phyloP scores from a whole-genome alignment of 1,140 invertebrate genomes.

The Agraylea sexmaculata region DNA sequence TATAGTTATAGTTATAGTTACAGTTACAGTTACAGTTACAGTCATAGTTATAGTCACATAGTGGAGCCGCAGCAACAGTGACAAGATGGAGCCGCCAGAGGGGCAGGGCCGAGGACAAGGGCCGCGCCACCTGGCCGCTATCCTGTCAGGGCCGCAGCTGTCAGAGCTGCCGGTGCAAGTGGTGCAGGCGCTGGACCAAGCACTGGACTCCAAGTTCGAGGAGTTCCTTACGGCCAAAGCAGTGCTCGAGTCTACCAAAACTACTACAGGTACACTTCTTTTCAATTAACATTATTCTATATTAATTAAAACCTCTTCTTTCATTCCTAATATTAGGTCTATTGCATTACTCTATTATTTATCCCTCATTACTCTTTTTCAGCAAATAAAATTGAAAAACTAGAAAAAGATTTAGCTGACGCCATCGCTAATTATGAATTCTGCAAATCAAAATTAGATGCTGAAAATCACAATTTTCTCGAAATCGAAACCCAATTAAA shows the following conservation, averaged over 20 bases:
- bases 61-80: no score
- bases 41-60: no score
- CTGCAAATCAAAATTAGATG: constrained; percentile 46
- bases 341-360: constrained; percentile 13
- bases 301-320: background rate
- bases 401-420: constrained; percentile 45
- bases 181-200: no score
- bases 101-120: no score
- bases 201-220: constrained; percentile 52
- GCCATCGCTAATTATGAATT: constrained; percentile 50
- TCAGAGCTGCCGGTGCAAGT: no score
- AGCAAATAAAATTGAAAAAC: constrained; percentile 47
- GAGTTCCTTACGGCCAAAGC: constrained; percentile 59
- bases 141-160: no score
- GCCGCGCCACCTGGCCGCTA: no score
- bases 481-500: constrained; percentile 51
- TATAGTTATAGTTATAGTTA: no score
- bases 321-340: constrained; percentile 3
- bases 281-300: constrained; percentile 9
- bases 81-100: no score
- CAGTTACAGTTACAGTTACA: no score
- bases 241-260: constrained; percentile 47
- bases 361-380: constrained; percentile 21
- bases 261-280: constrained; percentile 44
- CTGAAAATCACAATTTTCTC: constrained; percentile 45